Percentiles rank a stretch among this genome's conserved stretches.
These are phyloP conservation scores for Apis dorsata DNA, from an alignment of 1,140 invertebrate species.

Conservation along the genomic window DNA sequence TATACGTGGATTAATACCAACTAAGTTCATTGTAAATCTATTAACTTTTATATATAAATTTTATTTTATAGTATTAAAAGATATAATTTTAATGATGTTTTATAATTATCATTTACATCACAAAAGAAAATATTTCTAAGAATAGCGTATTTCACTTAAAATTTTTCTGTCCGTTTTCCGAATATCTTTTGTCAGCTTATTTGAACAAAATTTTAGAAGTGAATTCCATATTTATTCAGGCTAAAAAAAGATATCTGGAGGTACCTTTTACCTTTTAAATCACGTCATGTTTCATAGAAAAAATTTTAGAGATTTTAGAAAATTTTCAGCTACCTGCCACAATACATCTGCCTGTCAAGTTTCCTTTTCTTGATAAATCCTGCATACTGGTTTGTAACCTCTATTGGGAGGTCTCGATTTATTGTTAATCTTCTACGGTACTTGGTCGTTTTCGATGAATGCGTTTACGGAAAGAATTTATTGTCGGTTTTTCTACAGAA, in stretches of 20 bases:
- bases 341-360: not conserved
- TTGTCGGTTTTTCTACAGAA: not conserved
- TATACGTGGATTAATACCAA: not conserved
- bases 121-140: not conserved
- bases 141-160: not conserved
- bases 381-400: too few species aligned
- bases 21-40: too few species aligned
- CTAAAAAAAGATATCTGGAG: not conserved
- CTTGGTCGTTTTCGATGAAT: not conserved
- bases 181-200: not conserved
- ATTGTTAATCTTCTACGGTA: not conserved
- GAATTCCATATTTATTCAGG: not conserved
- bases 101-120: not conserved
- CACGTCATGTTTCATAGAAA: too few species aligned
- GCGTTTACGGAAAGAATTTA: not conserved
- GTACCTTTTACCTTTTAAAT: not conserved
- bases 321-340: not conserved
- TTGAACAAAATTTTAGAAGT: not conserved
- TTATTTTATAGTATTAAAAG: not conserved
- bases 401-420: not conserved
- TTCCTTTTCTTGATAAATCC: slow-evolving; percentile 5
- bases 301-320: not conserved
- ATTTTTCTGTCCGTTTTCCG: too few species aligned
- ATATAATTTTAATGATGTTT: not conserved
- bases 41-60: too few species aligned